phyloP scores from a whole-genome alignment of 2,888 invertebrate species.

The Tetramorium bicarinatum region DNA sequence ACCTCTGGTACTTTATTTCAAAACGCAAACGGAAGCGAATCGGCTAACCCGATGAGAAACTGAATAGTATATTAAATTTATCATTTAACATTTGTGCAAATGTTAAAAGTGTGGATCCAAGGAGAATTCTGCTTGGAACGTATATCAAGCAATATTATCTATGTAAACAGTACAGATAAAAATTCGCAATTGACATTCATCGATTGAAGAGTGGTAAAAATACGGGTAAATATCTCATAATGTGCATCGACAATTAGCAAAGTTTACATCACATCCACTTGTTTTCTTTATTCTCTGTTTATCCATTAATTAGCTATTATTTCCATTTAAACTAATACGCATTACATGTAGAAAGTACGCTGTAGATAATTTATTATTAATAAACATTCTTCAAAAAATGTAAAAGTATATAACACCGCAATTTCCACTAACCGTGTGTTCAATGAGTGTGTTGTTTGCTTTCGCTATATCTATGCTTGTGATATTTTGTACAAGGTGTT shows the following conservation, averaged over 20 bases:
- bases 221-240: neutral
- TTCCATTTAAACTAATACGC: neutral
- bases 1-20: neutral
- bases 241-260: neutral
- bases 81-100: slow-evolving; percentile 56
- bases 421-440: neutral
- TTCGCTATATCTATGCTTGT: neutral
- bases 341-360: neutral
- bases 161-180: slow-evolving; percentile 8
- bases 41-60: neutral
- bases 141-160: slow-evolving; percentile 12
- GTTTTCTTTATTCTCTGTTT: neutral
- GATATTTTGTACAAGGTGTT: no score
- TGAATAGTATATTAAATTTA: slow-evolving; percentile 34
- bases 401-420: neutral
- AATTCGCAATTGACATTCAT: slow-evolving; percentile 7
- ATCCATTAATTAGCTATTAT: neutral
- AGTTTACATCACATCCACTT: neutral
- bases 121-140: neutral
- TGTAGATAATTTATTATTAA: neutral
- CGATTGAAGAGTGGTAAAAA: neutral
- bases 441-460: neutral
- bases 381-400: neutral
- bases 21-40: neutral
- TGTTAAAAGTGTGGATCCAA: slow-evolving; percentile 46